A percentile compares a stretch with the other conserved stretches of the same genome.
Conservation (phyloP, 2,797 vertebrate genomes). For the Nannoperca australis region DNA sequence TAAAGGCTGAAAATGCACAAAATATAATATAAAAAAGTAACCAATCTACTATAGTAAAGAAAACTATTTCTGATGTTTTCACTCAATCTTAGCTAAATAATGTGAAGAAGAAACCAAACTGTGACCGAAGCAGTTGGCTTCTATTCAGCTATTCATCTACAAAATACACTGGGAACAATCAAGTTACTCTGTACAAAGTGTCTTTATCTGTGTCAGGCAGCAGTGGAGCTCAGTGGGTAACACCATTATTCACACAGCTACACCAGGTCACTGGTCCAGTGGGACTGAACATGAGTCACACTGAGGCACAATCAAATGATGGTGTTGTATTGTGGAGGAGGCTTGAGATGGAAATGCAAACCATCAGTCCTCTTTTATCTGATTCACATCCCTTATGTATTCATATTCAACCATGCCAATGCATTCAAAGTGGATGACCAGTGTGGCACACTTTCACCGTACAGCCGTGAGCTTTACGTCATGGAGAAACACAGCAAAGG, state of each 20-base stretch:
- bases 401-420: slow-evolving; percentile 22
- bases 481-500: slow-evolving; percentile 29
- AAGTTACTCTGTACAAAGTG: slow-evolving; percentile 31
- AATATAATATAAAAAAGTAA: background rate
- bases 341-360: slow-evolving; percentile 37
- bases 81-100: background rate
- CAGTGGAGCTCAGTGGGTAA: slow-evolving; percentile 42
- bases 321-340: slow-evolving; percentile 52
- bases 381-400: slow-evolving; percentile 29
- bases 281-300: slow-evolving; percentile 68
- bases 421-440: slow-evolving; percentile 21
- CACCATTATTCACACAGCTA: slow-evolving; percentile 50
- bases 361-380: slow-evolving; percentile 31
- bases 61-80: background rate
- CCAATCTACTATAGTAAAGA: background rate
- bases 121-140: slow-evolving; percentile 6
- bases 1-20: too few species aligned
- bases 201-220: slow-evolving; percentile 52
- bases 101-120: slow-evolving; percentile 1
- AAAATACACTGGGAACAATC: slow-evolving; percentile 26
- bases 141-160: background rate
- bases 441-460: background rate
- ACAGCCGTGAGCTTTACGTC: slow-evolving; percentile 12
- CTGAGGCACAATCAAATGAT: slow-evolving; percentile 44
- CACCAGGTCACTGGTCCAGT: slow-evolving; percentile 58